These are phyloP conservation scores for Pardosa pseudoannulata DNA, from an alignment of 2,888 invertebrate genomes.

Conservation along the genomic window DNA sequence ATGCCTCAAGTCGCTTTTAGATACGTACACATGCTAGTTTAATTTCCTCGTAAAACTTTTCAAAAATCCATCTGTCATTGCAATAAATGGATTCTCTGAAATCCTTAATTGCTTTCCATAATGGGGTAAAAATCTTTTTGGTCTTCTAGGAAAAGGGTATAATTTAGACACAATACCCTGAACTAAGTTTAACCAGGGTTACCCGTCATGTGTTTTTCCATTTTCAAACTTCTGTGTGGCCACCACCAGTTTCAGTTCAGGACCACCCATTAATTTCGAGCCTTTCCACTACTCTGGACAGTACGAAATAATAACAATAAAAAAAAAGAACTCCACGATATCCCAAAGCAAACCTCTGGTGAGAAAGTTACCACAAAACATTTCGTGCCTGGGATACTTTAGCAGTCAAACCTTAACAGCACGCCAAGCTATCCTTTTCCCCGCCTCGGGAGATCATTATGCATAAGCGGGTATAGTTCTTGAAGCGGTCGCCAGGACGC, in stretches of 20 bases:
- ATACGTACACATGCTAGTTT: too few species aligned
- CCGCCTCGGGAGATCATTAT: conserved; percentile 8
- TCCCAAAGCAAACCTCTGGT: neutral
- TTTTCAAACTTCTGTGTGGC: neutral
- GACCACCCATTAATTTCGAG: neutral
- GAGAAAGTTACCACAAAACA: conserved; percentile 10
- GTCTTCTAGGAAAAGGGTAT: too few species aligned
- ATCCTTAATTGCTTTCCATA: neutral
- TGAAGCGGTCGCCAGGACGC: neutral
- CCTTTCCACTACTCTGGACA: neutral
- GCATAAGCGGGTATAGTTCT: neutral
- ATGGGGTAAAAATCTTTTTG: too few species aligned
- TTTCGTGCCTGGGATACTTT: conserved; percentile 40
- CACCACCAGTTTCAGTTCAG: neutral
- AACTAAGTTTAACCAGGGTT: too few species aligned
- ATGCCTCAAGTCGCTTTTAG: too few species aligned
- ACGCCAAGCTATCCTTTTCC: neutral
- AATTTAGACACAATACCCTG: too few species aligned
- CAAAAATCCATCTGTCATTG: neutral
- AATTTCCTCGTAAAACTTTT: neutral
- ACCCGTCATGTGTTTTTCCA: neutral
- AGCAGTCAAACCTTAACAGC: neutral
- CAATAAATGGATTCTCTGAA: neutral
- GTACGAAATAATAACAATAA: too few species aligned
- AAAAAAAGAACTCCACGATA: too few species aligned